Percentiles rank a stretch among this genome's conserved stretches.
phyloP scores from a whole-genome alignment of 2,113 vertebrate species.

The Lepidothrix coronata region DNA sequence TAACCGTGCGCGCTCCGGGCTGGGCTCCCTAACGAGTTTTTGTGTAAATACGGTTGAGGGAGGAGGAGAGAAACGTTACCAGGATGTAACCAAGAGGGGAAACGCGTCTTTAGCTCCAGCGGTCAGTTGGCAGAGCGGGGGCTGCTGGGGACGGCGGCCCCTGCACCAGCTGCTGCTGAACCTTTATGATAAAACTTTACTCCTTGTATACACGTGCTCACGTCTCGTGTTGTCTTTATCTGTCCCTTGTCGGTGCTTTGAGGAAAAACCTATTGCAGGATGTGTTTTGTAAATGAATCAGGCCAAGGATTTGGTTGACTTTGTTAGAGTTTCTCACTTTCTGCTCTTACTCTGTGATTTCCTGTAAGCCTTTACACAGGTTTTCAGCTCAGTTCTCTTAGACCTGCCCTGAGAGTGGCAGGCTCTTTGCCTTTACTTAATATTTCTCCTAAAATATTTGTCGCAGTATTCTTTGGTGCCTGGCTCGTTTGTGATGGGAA shows the following conservation, averaged over 20 bases:
- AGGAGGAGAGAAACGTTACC: background rate
- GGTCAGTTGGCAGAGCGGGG: background rate
- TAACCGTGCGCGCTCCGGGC: fast-evolving
- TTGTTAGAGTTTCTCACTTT: background rate
- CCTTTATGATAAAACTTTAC: fast-evolving
- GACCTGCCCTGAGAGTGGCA: background rate
- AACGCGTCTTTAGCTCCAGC: fast-evolving
- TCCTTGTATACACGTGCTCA: fast-evolving
- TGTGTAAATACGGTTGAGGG: background rate
- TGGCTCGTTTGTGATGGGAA: background rate
- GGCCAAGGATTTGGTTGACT: background rate
- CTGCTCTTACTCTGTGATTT: background rate
- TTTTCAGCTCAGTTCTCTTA: background rate
- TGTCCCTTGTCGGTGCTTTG: background rate
- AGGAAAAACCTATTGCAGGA: background rate
- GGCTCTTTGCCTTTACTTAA: background rate
- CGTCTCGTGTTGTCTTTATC: fast-evolving
- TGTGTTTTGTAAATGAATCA: background rate
- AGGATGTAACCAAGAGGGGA: fast-evolving
- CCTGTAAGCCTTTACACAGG: background rate
- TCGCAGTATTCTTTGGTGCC: background rate
- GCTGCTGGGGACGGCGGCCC: background rate
- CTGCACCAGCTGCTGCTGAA: background rate
- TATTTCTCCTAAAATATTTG: background rate
- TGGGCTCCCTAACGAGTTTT: background rate